Conservation (phyloP, 2,113 vertebrate species). For the Narcine bancroftii region DNA sequence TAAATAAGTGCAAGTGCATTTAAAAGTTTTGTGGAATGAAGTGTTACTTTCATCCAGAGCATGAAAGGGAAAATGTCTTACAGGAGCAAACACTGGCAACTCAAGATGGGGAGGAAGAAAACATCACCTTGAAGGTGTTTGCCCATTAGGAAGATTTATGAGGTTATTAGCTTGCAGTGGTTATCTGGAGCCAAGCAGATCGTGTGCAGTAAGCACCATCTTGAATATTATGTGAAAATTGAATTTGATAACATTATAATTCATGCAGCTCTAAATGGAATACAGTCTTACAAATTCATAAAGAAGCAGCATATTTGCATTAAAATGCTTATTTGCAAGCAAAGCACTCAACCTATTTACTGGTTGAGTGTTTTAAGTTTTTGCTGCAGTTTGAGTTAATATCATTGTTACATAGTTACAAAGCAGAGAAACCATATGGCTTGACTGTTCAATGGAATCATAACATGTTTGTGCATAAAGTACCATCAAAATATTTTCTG, state of each 20-base stretch:
- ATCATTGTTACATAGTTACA: too few relatives aligned
- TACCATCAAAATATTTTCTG: neutral
- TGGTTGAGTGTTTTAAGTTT: too few relatives aligned
- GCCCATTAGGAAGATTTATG: neutral
- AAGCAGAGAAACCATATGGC: too few relatives aligned
- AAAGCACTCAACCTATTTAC: too few relatives aligned
- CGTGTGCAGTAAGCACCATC: neutral
- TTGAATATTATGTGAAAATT: neutral
- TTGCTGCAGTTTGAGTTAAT: too few relatives aligned
- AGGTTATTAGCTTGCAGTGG: neutral
- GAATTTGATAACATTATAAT: too few relatives aligned
- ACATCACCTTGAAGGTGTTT: too few relatives aligned
- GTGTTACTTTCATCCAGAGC: neutral
- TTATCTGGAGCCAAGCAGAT: neutral
- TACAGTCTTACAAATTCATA: too few relatives aligned
- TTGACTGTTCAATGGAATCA: too few relatives aligned
- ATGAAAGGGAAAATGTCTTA: neutral
- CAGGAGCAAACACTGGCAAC: neutral
- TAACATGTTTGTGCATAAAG: too few relatives aligned
- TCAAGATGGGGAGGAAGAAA: neutral
- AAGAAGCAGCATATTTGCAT: too few relatives aligned
- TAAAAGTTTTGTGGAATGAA: neutral
- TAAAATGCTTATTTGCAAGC: too few relatives aligned
- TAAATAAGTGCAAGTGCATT: neutral
- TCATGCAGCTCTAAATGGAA: neutral